Conservation (phyloP, 2,888 invertebrate genomes). For the Helicoverpa assulta region DNA sequence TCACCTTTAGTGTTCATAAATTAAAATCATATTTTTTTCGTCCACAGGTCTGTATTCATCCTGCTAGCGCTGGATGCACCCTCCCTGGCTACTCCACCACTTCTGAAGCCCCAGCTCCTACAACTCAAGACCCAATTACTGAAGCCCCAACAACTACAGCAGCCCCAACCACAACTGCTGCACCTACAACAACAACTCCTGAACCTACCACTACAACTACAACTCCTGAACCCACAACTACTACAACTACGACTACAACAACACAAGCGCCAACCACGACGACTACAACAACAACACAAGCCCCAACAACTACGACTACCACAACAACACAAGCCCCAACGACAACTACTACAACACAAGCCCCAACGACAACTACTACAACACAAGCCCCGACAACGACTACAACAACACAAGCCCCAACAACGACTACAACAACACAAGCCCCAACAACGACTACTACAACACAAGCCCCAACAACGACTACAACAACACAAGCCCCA, state of each 20-base stretch:
- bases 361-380: slow-evolving; percentile 29
- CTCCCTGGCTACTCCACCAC: slow-evolving; percentile 64
- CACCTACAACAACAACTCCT: slow-evolving; percentile 24
- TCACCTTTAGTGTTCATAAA: too few species aligned
- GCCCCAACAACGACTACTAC: slow-evolving; percentile 24
- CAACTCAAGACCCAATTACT: slow-evolving; percentile 25
- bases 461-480: slow-evolving; percentile 26
- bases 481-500: slow-evolving; percentile 21
- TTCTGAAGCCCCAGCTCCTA: slow-evolving; percentile 30
- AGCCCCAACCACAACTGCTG: slow-evolving; percentile 27
- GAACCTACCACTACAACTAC: neutral
- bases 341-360: slow-evolving; percentile 16
- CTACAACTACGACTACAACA: slow-evolving; percentile 1
- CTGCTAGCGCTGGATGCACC: slow-evolving; percentile 65
- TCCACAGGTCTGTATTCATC: slow-evolving; percentile 73
- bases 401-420: slow-evolving; percentile 28
- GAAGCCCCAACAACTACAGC: slow-evolving; percentile 46
- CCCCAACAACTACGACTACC: neutral
- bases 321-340: neutral
- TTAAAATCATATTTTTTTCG: neutral
- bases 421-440: slow-evolving; percentile 29
- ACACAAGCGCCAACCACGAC: slow-evolving; percentile 25
- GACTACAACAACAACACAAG: slow-evolving; percentile 21
- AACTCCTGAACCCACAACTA: slow-evolving; percentile 25
- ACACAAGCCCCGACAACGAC: slow-evolving; percentile 45